Percentiles rank a stretch among this genome's conserved stretches.
Evolutionary conservation across 2,113 vertebrate species (phyloP).

Genomic region (Vireo altiloquus): DNA sequence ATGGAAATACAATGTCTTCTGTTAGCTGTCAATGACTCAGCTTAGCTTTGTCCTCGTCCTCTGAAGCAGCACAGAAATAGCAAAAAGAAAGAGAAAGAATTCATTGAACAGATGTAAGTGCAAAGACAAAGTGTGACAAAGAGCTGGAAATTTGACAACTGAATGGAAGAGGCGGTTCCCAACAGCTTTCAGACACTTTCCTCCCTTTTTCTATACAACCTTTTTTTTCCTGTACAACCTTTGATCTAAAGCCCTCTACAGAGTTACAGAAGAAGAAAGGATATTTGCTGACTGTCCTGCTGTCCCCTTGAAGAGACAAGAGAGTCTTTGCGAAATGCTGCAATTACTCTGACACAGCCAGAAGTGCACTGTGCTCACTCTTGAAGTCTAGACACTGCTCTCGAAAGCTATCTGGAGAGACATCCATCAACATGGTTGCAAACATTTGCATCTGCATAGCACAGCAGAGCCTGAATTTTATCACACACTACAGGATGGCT

Average conservation of each 20-base stretch:
- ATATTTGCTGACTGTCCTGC: neutral
- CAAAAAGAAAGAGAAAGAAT: neutral
- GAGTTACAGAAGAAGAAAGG: neutral
- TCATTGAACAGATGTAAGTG: neutral
- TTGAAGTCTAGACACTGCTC: neutral
- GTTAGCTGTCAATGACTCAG: neutral
- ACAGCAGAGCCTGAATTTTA: neutral
- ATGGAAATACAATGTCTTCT: neutral
- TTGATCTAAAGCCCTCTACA: neutral
- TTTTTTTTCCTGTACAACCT: neutral
- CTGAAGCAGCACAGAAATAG: neutral
- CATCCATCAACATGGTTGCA: slow-evolving; percentile 13
- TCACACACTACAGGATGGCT: neutral
- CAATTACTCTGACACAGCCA: neutral
- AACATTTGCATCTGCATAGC: neutral
- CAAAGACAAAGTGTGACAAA: neutral
- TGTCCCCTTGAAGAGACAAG: neutral
- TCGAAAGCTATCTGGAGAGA: slow-evolving; percentile 10
- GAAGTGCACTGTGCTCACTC: slow-evolving; percentile 4
- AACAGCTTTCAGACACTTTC: neutral
- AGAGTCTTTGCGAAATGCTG: neutral
- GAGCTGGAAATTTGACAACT: neutral
- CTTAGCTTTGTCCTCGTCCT: neutral
- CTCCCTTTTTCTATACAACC: neutral
- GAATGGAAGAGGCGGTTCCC: neutral